Conservation (phyloP, 2,888 invertebrate genomes). For the Carabus problematicus region DNA sequence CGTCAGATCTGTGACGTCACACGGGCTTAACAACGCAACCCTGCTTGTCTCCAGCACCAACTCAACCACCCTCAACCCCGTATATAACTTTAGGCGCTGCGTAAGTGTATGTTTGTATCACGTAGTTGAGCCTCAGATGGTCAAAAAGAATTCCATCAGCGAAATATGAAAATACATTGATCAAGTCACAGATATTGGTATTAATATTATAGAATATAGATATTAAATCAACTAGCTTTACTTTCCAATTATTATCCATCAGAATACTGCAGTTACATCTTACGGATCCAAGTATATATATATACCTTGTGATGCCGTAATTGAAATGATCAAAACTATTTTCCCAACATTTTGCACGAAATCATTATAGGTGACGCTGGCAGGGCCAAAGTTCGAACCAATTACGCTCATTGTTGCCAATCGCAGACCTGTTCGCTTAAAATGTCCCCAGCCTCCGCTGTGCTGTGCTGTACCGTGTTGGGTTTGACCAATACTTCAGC, state of each 20-base stretch:
- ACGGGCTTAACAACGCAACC: constrained; percentile 36
- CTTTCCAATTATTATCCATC: too few species aligned
- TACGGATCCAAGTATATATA: too few species aligned
- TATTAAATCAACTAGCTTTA: too few species aligned
- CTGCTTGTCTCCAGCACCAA: constrained; percentile 8
- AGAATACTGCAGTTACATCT: too few species aligned
- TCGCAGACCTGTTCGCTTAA: constrained; percentile 55
- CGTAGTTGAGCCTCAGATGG: too few species aligned
- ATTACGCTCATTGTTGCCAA: constrained; percentile 60
- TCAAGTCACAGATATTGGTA: too few species aligned
- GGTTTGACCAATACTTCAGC: constrained; percentile 40
- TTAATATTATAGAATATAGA: too few species aligned
- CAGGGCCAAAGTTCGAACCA: constrained; percentile 58
- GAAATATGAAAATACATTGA: too few species aligned
- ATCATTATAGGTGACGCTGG: constrained; percentile 54
- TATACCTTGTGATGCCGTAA: neutral
- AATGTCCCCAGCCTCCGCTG: constrained; percentile 48
- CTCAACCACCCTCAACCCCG: neutral
- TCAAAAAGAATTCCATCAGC: too few species aligned
- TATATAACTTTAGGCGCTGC: neutral
- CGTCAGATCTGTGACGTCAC: constrained; percentile 48
- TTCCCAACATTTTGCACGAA: constrained; percentile 47
- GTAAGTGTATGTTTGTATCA: too few species aligned
- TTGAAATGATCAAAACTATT: constrained; percentile 30
- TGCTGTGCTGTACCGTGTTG: neutral